phyloP scores from a whole-genome alignment of 2,888 invertebrate genomes.

The Drosophila anceps region DNA sequence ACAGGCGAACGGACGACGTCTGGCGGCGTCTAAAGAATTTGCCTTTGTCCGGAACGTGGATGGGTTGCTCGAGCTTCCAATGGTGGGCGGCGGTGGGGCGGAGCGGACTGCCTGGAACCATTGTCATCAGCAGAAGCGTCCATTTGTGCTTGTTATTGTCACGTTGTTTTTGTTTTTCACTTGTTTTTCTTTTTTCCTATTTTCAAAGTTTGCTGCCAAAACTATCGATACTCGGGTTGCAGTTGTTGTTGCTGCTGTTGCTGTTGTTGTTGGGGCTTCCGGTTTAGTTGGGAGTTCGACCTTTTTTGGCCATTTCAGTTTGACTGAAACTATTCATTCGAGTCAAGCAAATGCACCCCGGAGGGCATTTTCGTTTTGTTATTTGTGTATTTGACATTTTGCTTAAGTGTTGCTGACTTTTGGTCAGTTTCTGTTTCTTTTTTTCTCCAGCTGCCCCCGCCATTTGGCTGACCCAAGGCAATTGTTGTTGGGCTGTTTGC shows the following conservation, averaged over 20 bases:
- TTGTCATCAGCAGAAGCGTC: constrained; percentile 68
- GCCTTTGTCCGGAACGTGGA: constrained; percentile 33
- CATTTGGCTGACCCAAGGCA: constrained; percentile 55
- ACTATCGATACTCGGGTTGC: constrained; percentile 66
- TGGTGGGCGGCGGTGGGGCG: not conserved
- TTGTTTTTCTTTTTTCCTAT: constrained; percentile 28
- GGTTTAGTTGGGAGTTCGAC: constrained; percentile 48
- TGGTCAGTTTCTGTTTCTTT: constrained; percentile 52
- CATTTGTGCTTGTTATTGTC: constrained; percentile 81
- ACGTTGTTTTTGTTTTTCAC: constrained; percentile 60
- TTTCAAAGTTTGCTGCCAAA: constrained; percentile 55
- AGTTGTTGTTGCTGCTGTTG: not conserved
- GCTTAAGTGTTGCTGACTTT: constrained; percentile 82
- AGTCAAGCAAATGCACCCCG: constrained; percentile 74
- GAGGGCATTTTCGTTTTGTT: constrained; percentile 74
- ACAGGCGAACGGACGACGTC: constrained; percentile 35
- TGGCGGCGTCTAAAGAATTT: constrained; percentile 53
- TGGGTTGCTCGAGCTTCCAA: not conserved
- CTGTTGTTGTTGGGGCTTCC: constrained; percentile 6
- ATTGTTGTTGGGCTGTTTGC: constrained; percentile 55
- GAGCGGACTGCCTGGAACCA: constrained; percentile 22
- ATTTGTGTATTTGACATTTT: constrained; percentile 82
- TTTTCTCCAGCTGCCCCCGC: too few species aligned
- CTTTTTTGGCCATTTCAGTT: constrained; percentile 67
- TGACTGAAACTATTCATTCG: constrained; percentile 75